A percentile compares a stretch with the other conserved stretches of the same genome.
Evolutionary conservation across 2,113 vertebrate species (phyloP).

Genomic region (Hippocampus zosterae): DNA sequence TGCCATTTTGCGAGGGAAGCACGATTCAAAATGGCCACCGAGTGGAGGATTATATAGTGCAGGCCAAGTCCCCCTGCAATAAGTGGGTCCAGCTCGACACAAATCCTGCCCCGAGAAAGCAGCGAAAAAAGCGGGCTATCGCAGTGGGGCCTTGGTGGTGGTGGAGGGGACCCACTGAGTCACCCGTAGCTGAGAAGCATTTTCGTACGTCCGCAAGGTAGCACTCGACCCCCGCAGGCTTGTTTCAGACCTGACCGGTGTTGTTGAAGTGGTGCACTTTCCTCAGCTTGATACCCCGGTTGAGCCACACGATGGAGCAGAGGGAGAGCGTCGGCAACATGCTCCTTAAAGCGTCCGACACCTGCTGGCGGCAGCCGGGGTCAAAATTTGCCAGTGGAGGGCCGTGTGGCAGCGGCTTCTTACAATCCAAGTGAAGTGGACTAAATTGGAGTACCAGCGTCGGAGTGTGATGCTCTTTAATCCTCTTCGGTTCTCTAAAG

Average conservation of each 20-base stretch:
- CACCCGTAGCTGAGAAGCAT: conserved; percentile 63
- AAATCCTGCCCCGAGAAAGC: conserved; percentile 34
- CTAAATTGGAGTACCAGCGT: conserved; percentile 33
- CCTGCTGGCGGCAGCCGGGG: conserved; percentile 32
- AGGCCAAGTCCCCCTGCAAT: conserved; percentile 24
- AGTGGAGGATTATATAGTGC: conserved; percentile 30
- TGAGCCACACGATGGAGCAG: conserved; percentile 84
- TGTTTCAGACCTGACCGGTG: conserved; percentile 68
- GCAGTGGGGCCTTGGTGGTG: neutral
- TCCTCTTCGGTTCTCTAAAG: conserved; percentile 42
- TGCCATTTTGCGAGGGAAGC: conserved; percentile 64
- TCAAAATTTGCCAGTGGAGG: conserved; percentile 25
- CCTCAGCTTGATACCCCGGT: conserved; percentile 84
- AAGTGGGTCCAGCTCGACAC: conserved; percentile 10
- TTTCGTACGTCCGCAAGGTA: conserved; percentile 41
- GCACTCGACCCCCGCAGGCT: conserved; percentile 19
- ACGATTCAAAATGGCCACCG: conserved; percentile 52
- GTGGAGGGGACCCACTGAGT: conserved; percentile 19
- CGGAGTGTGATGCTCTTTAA: conserved; percentile 34
- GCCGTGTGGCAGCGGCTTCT: conserved; percentile 25
- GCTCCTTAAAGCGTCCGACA: conserved; percentile 68
- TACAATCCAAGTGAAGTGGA: conserved; percentile 25
- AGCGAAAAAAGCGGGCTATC: conserved; percentile 26
- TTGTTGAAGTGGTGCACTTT: conserved; percentile 68
- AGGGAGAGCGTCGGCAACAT: conserved; percentile 83